Percentiles rank a stretch among this genome's conserved stretches.
Conservation (phyloP, 2,797 vertebrate species). For the Australoheros facetus region DNA sequence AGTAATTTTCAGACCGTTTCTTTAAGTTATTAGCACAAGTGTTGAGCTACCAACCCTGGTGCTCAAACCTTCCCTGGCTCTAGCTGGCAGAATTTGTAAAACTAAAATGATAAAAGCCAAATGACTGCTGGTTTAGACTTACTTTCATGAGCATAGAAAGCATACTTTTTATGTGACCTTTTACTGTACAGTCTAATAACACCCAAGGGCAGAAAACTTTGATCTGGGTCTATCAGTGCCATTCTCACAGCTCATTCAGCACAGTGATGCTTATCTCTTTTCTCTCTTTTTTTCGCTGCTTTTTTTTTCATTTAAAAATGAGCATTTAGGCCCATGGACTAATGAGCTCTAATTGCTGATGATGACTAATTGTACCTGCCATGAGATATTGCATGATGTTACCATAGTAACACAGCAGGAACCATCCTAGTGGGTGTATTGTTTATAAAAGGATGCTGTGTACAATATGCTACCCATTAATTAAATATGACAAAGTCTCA, state of each 20-base stretch:
- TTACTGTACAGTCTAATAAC: neutral
- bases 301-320: constrained; percentile 31
- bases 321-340: constrained; percentile 15
- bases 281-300: neutral
- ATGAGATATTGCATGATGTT: constrained; percentile 42
- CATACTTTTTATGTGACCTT: neutral
- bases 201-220: neutral
- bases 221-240: neutral
- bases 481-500: constrained; percentile 32
- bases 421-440: constrained; percentile 40
- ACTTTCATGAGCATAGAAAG: neutral
- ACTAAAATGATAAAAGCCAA: neutral
- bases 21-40: neutral
- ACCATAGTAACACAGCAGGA: constrained; percentile 55
- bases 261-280: neutral
- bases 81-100: neutral
- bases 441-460: constrained; percentile 36
- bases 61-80: constrained; percentile 3
- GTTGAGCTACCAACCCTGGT: constrained; percentile 11
- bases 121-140: neutral
- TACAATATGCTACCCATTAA: constrained; percentile 42
- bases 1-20: neutral
- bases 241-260: neutral
- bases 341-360: constrained; percentile 59
- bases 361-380: constrained; percentile 45